Evolutionary conservation across 2,888 invertebrate species (phyloP).

Genomic region (Noctua comes): DNA sequence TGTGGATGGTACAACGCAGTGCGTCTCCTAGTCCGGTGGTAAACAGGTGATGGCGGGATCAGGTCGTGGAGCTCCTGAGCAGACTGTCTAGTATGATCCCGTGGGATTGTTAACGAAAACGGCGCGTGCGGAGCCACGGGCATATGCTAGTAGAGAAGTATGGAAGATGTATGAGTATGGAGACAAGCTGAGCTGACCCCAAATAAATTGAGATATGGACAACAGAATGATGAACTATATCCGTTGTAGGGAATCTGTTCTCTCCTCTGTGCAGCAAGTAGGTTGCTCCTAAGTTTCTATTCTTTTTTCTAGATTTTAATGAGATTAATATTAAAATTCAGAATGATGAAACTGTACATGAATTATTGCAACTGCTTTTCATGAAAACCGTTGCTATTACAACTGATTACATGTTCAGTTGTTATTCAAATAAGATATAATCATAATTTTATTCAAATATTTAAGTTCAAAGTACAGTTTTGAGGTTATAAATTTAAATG

Average conservation of each 20-base stretch:
- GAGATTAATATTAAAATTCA: background rate
- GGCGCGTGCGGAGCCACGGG: too few relatives aligned
- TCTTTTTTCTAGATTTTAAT: background rate
- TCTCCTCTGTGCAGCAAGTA: background rate
- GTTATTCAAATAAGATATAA: slow-evolving; percentile 21
- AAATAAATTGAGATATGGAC: background rate
- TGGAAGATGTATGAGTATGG: too few relatives aligned
- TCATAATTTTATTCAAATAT: slow-evolving; percentile 27
- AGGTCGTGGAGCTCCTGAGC: too few relatives aligned
- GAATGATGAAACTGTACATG: slow-evolving; percentile 17
- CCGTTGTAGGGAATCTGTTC: too few relatives aligned
- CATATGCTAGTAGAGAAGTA: background rate
- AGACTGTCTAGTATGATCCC: too few relatives aligned
- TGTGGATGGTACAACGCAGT: too few relatives aligned
- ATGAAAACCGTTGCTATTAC: background rate
- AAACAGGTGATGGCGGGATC: too few relatives aligned
- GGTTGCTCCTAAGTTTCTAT: background rate
- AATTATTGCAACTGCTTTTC: background rate
- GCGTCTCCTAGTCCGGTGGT: too few relatives aligned
- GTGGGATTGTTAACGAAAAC: too few relatives aligned
- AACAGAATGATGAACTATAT: background rate
- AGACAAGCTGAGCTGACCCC: background rate
- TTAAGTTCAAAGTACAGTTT: slow-evolving; percentile 28
- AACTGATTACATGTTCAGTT: background rate
- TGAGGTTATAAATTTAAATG: slow-evolving; percentile 24